Percentiles rank a stretch among this genome's conserved stretches.
phyloP scores from a whole-genome alignment of 2,113 vertebrate species.

The Addax nasomaculatus region DNA sequence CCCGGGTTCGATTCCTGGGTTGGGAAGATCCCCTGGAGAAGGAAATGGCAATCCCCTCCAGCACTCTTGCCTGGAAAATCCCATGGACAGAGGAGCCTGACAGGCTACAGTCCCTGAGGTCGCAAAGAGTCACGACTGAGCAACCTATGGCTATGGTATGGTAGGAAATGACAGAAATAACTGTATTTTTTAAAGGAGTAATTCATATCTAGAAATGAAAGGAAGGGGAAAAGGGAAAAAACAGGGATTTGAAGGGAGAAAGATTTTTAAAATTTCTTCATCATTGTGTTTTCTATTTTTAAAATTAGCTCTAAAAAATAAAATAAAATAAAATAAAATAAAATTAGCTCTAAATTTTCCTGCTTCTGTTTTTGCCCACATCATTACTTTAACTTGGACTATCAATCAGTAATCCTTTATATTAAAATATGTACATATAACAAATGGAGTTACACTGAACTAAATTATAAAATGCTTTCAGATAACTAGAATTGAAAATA shows the following conservation, averaged over 20 bases:
- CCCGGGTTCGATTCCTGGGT: no score
- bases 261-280: neutral
- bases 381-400: neutral
- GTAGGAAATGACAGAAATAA: neutral
- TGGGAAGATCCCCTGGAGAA: no score
- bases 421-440: neutral
- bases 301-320: neutral
- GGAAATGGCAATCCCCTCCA: no score
- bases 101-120: no score
- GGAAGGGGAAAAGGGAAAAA: neutral
- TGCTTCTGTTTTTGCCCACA: neutral
- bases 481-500: neutral
- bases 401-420: neutral
- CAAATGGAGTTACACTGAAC: neutral
- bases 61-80: no score
- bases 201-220: neutral
- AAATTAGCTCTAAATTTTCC: neutral
- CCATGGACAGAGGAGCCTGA: no score
- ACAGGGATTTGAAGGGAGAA: neutral
- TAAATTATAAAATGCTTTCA: slow-evolving; percentile 4
- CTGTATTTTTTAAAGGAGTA: neutral
- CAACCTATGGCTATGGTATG: no score
- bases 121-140: no score
- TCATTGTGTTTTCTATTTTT: neutral
- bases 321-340: no score